phyloP scores from a whole-genome alignment of 1,140 invertebrate genomes.

The Pentalonia nigronervosa region DNA sequence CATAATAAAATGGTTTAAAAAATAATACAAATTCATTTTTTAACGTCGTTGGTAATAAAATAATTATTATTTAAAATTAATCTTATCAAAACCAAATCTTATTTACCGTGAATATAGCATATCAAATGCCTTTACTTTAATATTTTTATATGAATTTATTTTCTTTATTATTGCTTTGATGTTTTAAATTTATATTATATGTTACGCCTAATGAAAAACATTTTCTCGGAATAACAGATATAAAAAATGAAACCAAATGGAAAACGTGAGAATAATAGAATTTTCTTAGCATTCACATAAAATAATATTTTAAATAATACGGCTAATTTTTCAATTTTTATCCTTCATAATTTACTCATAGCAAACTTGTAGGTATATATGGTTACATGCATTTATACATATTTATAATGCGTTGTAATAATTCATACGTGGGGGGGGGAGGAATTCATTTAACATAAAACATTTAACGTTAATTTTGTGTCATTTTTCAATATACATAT shows the following conservation, averaged over 20 bases:
- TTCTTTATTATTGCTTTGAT: background rate
- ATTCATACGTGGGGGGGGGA: background rate
- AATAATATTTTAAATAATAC: background rate
- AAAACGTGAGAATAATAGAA: conserved; percentile 8
- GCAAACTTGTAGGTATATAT: background rate
- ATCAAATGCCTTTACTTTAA: background rate
- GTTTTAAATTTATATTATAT: background rate
- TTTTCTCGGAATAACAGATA: background rate
- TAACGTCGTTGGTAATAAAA: background rate
- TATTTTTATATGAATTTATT: background rate
- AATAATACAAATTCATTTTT: background rate
- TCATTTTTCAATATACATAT: background rate
- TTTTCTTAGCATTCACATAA: background rate
- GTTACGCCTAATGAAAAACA: background rate
- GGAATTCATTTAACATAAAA: background rate
- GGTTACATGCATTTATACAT: background rate
- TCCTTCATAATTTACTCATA: background rate
- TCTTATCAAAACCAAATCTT: background rate
- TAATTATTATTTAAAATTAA: background rate
- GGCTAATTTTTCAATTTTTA: background rate
- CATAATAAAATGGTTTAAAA: background rate
- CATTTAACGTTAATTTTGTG: background rate
- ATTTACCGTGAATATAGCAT: background rate
- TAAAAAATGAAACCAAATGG: background rate
- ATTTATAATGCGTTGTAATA: background rate